Evolutionary conservation across 1,140 invertebrate genomes (phyloP).

Genomic region (Brachionus rubens): DNA sequence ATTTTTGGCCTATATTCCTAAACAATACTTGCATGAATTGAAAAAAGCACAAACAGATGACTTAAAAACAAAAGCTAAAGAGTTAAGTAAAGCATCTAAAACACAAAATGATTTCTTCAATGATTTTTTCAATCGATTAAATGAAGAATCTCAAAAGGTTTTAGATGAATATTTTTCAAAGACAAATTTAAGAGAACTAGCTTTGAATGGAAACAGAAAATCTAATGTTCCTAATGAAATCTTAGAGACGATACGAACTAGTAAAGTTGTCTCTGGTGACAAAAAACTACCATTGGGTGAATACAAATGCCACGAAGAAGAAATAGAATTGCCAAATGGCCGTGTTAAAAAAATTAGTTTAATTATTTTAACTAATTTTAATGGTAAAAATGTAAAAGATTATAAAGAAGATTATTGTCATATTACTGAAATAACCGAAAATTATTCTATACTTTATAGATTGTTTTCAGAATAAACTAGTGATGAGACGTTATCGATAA

Average conservation of each 20-base stretch:
- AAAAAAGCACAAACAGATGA: not conserved
- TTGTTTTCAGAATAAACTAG: not conserved
- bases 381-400: not conserved
- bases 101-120: constrained; percentile 3
- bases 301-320: not conserved
- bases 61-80: not conserved
- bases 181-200: not conserved
- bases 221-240: not conserved
- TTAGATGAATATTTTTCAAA: not conserved
- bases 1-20: constrained; percentile 2
- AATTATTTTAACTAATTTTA: not conserved
- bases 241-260: not conserved
- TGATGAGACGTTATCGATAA: too few species aligned
- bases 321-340: not conserved
- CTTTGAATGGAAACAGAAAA: not conserved
- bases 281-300: not conserved
- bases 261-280: not conserved
- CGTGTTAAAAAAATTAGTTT: not conserved
- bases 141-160: constrained; percentile 24
- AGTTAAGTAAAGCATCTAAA: not conserved
- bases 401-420: not conserved
- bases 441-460: constrained; percentile 16
- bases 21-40: not conserved
- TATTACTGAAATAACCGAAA: constrained; percentile 6
- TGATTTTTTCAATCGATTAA: constrained; percentile 5